Evolutionary conservation across 2,113 vertebrate species (phyloP), one percentile per base, ranked within the genome.

Genomic region (Platycercus adscitus): DNA sequence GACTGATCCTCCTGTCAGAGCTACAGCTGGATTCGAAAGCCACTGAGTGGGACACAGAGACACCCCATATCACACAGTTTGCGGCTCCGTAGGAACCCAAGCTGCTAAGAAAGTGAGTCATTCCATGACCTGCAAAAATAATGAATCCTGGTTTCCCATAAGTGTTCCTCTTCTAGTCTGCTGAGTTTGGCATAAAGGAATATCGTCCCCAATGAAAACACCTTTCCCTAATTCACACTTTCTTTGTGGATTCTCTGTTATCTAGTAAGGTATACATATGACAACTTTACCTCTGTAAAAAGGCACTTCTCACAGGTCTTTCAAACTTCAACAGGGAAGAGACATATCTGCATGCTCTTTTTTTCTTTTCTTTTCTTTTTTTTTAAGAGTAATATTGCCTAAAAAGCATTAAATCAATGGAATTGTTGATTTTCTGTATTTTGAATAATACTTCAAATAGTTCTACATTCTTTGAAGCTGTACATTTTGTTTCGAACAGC

Each of bases 261-360:
- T 39, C 49, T 44, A 18, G 11, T 29, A 31, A 76, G 23, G 3
- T 1, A 75, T 20, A 33, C 10, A 61, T 43, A 21, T 3, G 13
- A 4, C 2, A 49, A 10, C 5, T 75, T 81, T 58, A 8, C 11
- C 1, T 63, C 58, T 58, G 13, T 6, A 33, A 56, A 33, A 56
- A 61, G 8, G 6, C 4, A 33, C 4, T 50, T 89, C 35, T 70
- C n/a, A 44, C 9, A 37, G 16, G 4, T 16, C 10, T 72, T 3
- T 47, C 10, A 46, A 69, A 20, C 64, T 7, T 33, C 14, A 70
- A 20, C 6, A 37, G 4, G 14, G 7, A 85, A 69, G 3, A 50
- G 0, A 29, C 15, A 70, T 47, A 56, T 3, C 6, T 7, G 8
- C 1, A 19, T 2, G 0, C 1, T 7, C 16, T 63, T 76, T 26